A percentile compares a stretch with the other conserved stretches of the same genome.
Conservation (phyloP, 2,888 invertebrate genomes). For the Fissipunctia ypsillon region DNA sequence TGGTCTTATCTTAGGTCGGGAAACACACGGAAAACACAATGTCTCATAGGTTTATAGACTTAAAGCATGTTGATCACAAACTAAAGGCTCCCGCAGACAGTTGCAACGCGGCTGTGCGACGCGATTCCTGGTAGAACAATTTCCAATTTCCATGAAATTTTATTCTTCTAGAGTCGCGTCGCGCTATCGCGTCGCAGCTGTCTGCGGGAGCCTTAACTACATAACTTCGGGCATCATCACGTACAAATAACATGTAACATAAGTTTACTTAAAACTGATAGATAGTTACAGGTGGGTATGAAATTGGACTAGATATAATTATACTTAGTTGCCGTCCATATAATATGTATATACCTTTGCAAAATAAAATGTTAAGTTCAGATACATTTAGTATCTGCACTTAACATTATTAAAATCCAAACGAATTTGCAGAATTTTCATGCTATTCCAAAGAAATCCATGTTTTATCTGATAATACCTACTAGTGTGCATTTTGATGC, state of each 20-base stretch:
- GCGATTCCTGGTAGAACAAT: no score
- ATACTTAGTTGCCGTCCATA: neutral
- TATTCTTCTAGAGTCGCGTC: no score
- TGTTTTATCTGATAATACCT: neutral
- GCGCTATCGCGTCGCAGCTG: no score
- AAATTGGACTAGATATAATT: neutral
- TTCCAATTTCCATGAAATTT: no score
- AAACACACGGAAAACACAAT: slow-evolving; percentile 11
- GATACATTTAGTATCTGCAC: neutral
- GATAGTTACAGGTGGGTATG: neutral
- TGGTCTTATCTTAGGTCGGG: neutral
- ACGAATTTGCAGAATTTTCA: neutral
- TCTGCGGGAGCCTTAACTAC: no score
- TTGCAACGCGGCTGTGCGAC: no score
- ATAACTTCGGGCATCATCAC: no score
- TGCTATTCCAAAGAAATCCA: no score
- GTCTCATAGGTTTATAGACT: neutral
- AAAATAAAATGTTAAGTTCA: neutral
- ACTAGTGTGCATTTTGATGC: neutral
- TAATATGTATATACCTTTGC: no score
- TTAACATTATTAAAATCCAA: neutral
- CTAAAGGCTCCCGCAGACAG: no score
- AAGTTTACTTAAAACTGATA: neutral
- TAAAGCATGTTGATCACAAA: neutral
- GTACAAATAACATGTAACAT: neutral